These are phyloP conservation scores for Rhadina sibilatrix DNA, from an alignment of 2,113 vertebrate genomes.

Conservation along the genomic window DNA sequence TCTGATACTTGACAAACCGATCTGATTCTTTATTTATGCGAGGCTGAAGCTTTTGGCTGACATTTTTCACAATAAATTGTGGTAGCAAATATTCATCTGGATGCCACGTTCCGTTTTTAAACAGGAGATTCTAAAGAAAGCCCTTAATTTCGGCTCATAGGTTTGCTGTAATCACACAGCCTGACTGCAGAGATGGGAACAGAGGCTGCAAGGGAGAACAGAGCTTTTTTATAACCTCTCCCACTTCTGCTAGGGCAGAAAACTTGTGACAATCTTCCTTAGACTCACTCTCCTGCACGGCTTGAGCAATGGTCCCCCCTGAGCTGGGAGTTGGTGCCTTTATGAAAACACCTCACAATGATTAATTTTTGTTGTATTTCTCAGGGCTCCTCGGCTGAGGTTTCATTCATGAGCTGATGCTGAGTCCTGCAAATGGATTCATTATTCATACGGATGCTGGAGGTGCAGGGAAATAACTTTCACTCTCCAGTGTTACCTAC, in stretches of 20 bases:
- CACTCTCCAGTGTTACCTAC: neutral
- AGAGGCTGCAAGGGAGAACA: neutral
- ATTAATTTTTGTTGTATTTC: conserved; percentile 29
- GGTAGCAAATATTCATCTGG: neutral
- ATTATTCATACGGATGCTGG: conserved; percentile 1
- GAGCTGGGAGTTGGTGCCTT: neutral
- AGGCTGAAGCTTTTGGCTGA: conserved; percentile 22
- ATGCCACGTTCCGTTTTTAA: neutral
- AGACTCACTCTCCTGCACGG: neutral
- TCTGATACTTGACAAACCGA: neutral
- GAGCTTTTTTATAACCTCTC: neutral
- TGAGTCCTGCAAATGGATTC: conserved; percentile 4
- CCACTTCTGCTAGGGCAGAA: neutral
- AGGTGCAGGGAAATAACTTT: neutral
- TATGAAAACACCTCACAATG: neutral
- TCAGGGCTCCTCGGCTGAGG: neutral
- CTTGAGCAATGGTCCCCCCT: neutral
- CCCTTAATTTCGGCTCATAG: neutral
- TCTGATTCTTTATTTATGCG: neutral
- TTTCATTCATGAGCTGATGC: conserved; percentile 29
- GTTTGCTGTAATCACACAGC: neutral
- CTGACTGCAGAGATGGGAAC: neutral
- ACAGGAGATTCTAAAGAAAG: neutral
- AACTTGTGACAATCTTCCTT: neutral
- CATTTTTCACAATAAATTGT: conserved; percentile 10